Evolutionary conservation across 92 coral and sea anemone genomes (phyloP).

Genomic region (Chrysogorgia sp.): DNA sequence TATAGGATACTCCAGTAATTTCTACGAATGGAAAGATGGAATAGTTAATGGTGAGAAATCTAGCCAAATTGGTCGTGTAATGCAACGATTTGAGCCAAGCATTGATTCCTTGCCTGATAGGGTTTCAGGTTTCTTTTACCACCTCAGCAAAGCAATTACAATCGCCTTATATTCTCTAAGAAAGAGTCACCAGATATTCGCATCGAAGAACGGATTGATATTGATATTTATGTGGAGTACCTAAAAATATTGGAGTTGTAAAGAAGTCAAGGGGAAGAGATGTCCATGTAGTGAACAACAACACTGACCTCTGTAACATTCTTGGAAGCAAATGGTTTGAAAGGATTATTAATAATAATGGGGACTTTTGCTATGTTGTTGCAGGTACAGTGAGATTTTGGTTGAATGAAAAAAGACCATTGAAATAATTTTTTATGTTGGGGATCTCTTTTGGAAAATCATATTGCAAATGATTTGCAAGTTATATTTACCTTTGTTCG

Average conservation of each 20-base stretch:
- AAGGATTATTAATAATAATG: slow-evolving; percentile 46
- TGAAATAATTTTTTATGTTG: slow-evolving; percentile 50
- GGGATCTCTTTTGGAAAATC: slow-evolving; percentile 40
- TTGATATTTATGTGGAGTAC: slow-evolving; percentile 38
- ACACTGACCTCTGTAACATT: slow-evolving; percentile 11
- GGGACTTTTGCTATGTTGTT: slow-evolving; percentile 46
- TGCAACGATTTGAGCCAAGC: slow-evolving; percentile 34
- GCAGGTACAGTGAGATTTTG: slow-evolving; percentile 40
- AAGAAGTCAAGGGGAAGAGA: slow-evolving; percentile 33
- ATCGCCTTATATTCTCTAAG: slow-evolving; percentile 11
- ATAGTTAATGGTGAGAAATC: slow-evolving; percentile 7
- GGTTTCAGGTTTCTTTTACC: slow-evolving; percentile 15
- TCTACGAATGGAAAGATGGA: slow-evolving; percentile 34
- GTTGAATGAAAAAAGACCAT: slow-evolving; percentile 51
- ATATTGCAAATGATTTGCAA: slow-evolving; percentile 48
- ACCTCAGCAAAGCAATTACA: slow-evolving; percentile 14
- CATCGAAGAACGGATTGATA: slow-evolving; percentile 49
- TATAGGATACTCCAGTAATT: slow-evolving; percentile 12
- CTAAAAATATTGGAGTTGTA: slow-evolving; percentile 23
- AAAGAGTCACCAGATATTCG: slow-evolving; percentile 37
- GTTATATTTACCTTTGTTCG: slow-evolving; percentile 51
- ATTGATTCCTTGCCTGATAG: slow-evolving; percentile 41
- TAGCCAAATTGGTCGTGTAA: too few species aligned
- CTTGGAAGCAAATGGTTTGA: slow-evolving; percentile 42
- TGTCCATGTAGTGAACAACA: slow-evolving; percentile 46